These are phyloP conservation scores for Selenia dentaria DNA, from an alignment of 2,888 invertebrate genomes.

Conservation along the genomic window DNA sequence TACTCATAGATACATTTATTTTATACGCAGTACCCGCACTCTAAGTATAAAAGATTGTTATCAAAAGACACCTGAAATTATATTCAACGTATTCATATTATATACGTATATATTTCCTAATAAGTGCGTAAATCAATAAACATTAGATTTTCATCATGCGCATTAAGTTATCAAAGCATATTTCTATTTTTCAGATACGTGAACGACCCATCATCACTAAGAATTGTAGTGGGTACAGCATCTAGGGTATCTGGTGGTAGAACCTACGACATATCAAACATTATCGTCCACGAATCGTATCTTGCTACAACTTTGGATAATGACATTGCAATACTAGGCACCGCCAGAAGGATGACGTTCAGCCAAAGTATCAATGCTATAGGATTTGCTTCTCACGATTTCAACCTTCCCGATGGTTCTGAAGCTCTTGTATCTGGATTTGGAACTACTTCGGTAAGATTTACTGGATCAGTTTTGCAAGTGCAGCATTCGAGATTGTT, in stretches of 20 bases:
- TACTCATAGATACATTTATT: too few relatives aligned
- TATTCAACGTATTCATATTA: too few relatives aligned
- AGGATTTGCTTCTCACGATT: slow-evolving; percentile 45
- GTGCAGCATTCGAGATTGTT: too few relatives aligned
- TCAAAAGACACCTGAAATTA: too few relatives aligned
- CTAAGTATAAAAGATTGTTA: too few relatives aligned
- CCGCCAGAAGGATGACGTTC: slow-evolving; percentile 50
- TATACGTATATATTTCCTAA: too few relatives aligned
- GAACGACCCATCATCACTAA: slow-evolving; percentile 45
- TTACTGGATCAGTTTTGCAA: too few relatives aligned
- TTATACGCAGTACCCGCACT: too few relatives aligned
- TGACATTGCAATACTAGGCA: slow-evolving; percentile 66
- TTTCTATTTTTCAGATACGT: slow-evolving; percentile 53
- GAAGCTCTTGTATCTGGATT: slow-evolving; percentile 72
- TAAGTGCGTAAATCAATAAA: too few relatives aligned
- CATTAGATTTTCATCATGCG: too few relatives aligned
- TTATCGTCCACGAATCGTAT: slow-evolving; percentile 59
- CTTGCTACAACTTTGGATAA: slow-evolving; percentile 53
- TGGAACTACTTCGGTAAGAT: slow-evolving; percentile 59
- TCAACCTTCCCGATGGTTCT: slow-evolving; percentile 51
- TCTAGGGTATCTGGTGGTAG: slow-evolving; percentile 59
- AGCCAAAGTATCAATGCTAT: slow-evolving; percentile 49
- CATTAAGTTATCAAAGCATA: too few relatives aligned
- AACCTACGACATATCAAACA: slow-evolving; percentile 48
- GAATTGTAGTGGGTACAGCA: slow-evolving; percentile 61